Evolutionary conservation across 2,888 invertebrate species (phyloP), one percentile per base, ranked within the genome.

Genomic region (Micropterix aruncella): DNA sequence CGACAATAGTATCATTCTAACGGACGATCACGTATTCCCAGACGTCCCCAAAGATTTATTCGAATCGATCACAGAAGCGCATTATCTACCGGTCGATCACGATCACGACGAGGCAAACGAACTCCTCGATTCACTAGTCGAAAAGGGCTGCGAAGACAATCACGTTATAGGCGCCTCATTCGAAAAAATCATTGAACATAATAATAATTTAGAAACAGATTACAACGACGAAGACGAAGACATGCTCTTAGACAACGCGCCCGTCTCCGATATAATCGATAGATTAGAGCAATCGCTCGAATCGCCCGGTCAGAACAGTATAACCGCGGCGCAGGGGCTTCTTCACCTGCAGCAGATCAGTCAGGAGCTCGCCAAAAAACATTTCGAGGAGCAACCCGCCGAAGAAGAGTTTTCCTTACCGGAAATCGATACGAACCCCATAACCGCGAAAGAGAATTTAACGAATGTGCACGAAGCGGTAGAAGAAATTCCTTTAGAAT

Each of bases 61-160:
- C 52, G 70, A 70, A 49, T 67, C 67, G 18, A 68, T 71, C 47
- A 68, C 66, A 48, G 69, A 70, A 51, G 67, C 66, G 17, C 69
- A 69, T 52, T 70, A 70, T 49, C 52, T 70, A 50, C 67, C 69
- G 3, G 47, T 44, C 36, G 70, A 67, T 49, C 50, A 45, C n/a
- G 50, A 51, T 40, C 69, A 70, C 53, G 70, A 70, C 53, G 74
- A 75, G 51, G 64, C 61, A 3, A 58, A 58, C 2, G 75, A 72
- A 38, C 57, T 77, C 45, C 63, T 77, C 2, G 77, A 77, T 53
- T 77, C 77, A 1, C 61, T 77, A 40, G 75, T 77, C 3, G 74
- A 77, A 53, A 73, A 74, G 47, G 75, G 76, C 44, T 77, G 77
- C 56, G 76, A 77, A 54, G 75, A 76, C 54, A 75, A 76, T 55